These are phyloP conservation scores for Silurus lanzhouensis DNA, from an alignment of 2,797 vertebrate species.

Conservation along the genomic window DNA sequence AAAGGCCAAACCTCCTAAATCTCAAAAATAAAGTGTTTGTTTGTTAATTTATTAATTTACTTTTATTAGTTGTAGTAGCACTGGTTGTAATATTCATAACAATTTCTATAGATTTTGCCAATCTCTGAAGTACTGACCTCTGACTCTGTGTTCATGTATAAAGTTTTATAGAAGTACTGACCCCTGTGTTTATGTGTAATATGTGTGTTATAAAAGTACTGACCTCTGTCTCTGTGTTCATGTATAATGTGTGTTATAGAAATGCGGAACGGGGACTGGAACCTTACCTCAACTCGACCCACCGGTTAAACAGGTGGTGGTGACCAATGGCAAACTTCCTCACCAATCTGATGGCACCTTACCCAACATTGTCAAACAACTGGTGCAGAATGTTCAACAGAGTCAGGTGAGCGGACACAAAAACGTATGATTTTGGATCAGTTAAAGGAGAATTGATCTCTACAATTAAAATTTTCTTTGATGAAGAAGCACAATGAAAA, in stretches of 20 bases:
- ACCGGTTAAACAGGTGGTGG: conserved; percentile 76
- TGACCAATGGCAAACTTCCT: conserved; percentile 79
- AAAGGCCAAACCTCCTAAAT: too few relatives aligned
- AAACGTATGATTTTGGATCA: not conserved
- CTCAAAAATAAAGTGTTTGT: too few relatives aligned
- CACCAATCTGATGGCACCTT: conserved; percentile 76
- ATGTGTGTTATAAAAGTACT: too few relatives aligned
- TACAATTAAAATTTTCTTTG: not conserved
- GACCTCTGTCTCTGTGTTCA: not conserved
- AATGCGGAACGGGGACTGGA: conserved; percentile 68
- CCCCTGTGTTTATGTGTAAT: too few relatives aligned
- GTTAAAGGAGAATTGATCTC: not conserved
- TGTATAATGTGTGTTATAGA: conserved; percentile 62
- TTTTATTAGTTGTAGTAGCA: not conserved
- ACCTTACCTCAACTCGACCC: conserved; percentile 78
- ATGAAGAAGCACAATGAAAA: not conserved
- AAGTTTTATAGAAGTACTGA: not conserved
- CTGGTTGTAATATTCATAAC: not conserved
- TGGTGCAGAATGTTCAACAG: conserved; percentile 70
- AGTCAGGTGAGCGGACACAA: conserved; percentile 63
- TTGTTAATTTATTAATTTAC: not conserved
- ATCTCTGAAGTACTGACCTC: too few relatives aligned
- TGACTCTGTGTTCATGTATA: not conserved
- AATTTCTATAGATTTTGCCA: not conserved
- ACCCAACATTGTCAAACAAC: conserved; percentile 77